Evolutionary conservation across 1,140 invertebrate genomes (phyloP).

Genomic region (Myzus persicae): DNA sequence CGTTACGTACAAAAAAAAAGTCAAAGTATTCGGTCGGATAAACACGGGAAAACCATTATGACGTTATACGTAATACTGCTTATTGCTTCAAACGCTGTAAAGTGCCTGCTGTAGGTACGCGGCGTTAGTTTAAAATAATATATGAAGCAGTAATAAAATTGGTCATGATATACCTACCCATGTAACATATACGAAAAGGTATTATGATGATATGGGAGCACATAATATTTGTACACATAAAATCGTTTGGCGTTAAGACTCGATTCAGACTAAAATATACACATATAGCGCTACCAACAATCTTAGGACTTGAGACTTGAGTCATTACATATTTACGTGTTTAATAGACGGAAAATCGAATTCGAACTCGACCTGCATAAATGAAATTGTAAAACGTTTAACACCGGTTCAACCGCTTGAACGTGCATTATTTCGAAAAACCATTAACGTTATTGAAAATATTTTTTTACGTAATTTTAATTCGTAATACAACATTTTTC

Average conservation of each 20-base stretch:
- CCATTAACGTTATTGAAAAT: neutral
- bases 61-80: neutral
- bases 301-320: too few relatives aligned
- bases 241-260: neutral
- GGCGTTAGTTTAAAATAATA: neutral
- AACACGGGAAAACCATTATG: neutral
- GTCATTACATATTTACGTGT: neutral
- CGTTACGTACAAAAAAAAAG: neutral
- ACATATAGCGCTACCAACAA: neutral
- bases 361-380: neutral
- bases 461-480: neutral
- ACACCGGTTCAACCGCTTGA: neutral
- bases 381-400: neutral
- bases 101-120: neutral
- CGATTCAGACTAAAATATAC: neutral
- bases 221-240: neutral
- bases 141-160: neutral
- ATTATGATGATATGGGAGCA: neutral
- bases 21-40: conserved; percentile 7
- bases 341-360: neutral
- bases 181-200: neutral
- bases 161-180: neutral
- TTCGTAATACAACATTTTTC: neutral
- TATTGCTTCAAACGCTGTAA: neutral
- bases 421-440: neutral